Conservation (phyloP, 2,113 vertebrate genomes). For the Mus spicilegus region DNA sequence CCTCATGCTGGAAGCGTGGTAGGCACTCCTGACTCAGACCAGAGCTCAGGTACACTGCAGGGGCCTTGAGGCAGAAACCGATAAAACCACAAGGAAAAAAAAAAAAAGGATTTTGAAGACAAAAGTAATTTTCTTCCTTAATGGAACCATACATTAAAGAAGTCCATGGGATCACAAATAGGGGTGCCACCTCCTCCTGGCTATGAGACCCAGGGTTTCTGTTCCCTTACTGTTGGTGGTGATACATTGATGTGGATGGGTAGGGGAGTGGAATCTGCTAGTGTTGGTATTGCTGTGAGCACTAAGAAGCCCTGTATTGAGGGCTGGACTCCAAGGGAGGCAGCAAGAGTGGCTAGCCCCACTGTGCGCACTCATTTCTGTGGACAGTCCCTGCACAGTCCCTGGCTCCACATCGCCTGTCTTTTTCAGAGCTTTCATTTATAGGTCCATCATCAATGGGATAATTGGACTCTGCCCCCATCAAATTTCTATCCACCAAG, state of each 20-base stretch:
- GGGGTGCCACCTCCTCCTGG: not conserved
- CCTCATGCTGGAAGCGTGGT: not conserved
- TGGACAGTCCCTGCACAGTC: not conserved
- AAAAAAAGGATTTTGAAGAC: conserved; percentile 8
- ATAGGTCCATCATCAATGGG: not conserved
- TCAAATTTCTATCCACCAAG: not conserved
- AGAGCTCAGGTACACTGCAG: not conserved
- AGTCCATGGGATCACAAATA: not conserved
- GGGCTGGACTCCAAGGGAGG: not conserved
- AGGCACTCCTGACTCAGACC: not conserved
- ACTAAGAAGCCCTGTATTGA: not conserved
- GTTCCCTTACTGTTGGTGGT: not conserved
- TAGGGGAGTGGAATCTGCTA: not conserved
- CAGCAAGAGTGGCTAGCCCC: not conserved
- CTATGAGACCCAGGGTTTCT: not conserved
- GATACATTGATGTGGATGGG: too few species aligned
- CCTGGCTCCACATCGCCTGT: not conserved
- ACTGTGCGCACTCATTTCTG: not conserved
- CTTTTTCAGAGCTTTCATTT: not conserved
- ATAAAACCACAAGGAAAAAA: not conserved
- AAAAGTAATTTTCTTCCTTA: conserved; percentile 1
- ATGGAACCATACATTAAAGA: not conserved
- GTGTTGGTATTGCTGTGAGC: not conserved
- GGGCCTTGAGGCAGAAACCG: not conserved
- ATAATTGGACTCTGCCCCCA: not conserved